These are phyloP conservation scores for Netelia virgata DNA, from an alignment of 2,888 invertebrate species.

Conservation along the genomic window DNA sequence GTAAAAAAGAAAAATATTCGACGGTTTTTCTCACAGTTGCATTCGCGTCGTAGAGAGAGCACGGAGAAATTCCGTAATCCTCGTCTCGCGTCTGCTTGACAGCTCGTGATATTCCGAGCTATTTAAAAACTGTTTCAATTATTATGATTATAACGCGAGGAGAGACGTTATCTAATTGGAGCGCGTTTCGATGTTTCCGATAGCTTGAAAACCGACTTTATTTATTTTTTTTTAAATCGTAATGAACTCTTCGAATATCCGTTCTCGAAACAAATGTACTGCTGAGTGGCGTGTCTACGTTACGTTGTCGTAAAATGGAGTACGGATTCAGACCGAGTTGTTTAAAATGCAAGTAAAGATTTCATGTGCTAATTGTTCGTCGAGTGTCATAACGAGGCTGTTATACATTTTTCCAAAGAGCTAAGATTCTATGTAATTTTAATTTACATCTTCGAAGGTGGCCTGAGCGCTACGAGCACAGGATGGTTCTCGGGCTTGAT, in stretches of 20 bases:
- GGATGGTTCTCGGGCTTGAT: slow-evolving; percentile 75
- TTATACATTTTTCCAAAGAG: too few relatives aligned
- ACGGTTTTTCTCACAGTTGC: slow-evolving; percentile 5
- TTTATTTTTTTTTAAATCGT: neutral
- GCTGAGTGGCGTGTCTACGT: neutral
- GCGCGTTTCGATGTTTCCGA: slow-evolving; percentile 55
- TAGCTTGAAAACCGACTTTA: slow-evolving; percentile 30
- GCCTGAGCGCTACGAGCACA: slow-evolving; percentile 71
- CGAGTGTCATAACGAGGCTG: neutral
- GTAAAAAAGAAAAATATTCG: neutral
- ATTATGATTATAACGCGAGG: slow-evolving; percentile 38
- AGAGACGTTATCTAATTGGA: slow-evolving; percentile 65
- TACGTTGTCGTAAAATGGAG: slow-evolving; percentile 43
- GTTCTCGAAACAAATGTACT: slow-evolving; percentile 7
- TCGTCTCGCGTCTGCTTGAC: slow-evolving; percentile 29
- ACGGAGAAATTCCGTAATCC: slow-evolving; percentile 14
- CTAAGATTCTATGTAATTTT: neutral
- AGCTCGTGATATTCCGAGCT: slow-evolving; percentile 48
- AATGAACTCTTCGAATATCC: neutral
- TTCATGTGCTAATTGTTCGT: neutral
- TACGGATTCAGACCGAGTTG: slow-evolving; percentile 46
- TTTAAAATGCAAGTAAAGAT: slow-evolving; percentile 48
- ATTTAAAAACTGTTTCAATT: slow-evolving; percentile 51
- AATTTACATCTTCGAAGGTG: slow-evolving; percentile 69
- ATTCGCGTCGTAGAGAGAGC: neutral